These are phyloP conservation scores for Lepidothrix coronata DNA, from an alignment of 2,113 vertebrate genomes.

Conservation along the genomic window DNA sequence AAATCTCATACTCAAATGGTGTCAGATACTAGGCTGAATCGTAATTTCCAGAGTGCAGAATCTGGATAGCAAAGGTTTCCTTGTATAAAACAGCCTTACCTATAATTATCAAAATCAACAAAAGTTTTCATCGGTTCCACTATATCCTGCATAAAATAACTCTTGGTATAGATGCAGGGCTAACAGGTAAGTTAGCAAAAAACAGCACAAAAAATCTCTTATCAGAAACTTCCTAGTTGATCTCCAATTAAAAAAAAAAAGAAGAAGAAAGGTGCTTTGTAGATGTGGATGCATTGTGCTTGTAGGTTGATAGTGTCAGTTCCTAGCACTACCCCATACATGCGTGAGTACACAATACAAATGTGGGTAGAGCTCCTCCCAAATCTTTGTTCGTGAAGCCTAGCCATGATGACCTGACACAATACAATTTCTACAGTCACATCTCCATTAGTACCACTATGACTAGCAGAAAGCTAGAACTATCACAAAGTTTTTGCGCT, in stretches of 20 bases:
- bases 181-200: neutral
- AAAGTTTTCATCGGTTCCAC: neutral
- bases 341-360: rapidly evolving
- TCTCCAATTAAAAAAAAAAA: neutral
- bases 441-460: neutral
- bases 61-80: neutral
- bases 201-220: neutral
- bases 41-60: neutral
- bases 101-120: neutral
- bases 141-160: neutral
- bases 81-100: neutral
- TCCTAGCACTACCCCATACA: neutral
- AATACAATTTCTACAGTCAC: neutral
- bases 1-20: neutral
- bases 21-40: neutral
- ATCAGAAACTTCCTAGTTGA: neutral
- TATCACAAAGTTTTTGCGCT: neutral
- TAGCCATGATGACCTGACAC: too few species aligned
- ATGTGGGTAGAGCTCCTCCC: too few species aligned
- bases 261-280: neutral
- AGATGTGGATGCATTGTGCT: neutral
- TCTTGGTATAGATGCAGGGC: neutral
- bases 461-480: neutral
- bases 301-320: neutral
- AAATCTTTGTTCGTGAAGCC: too few species aligned